phyloP scores from a whole-genome alignment of 2,797 vertebrate species.

The Xerus rutilus region DNA sequence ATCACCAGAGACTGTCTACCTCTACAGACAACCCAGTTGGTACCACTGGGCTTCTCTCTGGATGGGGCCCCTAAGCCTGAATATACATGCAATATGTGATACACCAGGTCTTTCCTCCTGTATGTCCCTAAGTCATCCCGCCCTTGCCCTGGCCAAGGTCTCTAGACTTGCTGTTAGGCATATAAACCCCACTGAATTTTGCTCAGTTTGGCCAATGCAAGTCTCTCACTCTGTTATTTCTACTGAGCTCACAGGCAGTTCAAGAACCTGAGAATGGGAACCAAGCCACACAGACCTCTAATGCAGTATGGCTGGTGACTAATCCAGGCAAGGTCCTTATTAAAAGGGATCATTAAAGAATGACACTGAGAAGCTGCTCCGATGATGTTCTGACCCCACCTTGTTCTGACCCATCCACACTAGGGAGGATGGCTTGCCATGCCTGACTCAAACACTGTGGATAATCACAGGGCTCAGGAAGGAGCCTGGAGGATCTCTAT shows the following conservation, averaged over 20 bases:
- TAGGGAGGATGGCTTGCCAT: neutral
- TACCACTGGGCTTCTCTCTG: neutral
- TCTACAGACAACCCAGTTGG: neutral
- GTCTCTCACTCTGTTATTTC: neutral
- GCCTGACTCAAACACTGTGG: neutral
- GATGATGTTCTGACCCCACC: accelerated
- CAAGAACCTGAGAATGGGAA: neutral
- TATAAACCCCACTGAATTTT: neutral
- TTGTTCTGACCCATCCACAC: neutral
- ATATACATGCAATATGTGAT: too few relatives aligned
- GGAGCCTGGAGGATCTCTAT: neutral
- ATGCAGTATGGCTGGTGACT: neutral
- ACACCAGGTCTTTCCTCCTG: too few relatives aligned
- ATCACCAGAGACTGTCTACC: neutral
- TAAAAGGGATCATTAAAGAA: neutral
- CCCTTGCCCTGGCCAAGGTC: neutral
- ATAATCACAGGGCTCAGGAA: neutral
- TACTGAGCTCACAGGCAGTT: neutral
- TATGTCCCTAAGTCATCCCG: too few relatives aligned
- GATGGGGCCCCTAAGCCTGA: neutral
- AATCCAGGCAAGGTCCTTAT: neutral
- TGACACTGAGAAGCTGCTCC: neutral
- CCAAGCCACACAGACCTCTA: neutral
- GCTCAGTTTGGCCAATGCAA: too few relatives aligned
- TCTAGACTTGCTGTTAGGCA: neutral